Base-by-base conservation (phyloP, 2,113 vertebrate species). In the Osmerus mordax region DNA sequence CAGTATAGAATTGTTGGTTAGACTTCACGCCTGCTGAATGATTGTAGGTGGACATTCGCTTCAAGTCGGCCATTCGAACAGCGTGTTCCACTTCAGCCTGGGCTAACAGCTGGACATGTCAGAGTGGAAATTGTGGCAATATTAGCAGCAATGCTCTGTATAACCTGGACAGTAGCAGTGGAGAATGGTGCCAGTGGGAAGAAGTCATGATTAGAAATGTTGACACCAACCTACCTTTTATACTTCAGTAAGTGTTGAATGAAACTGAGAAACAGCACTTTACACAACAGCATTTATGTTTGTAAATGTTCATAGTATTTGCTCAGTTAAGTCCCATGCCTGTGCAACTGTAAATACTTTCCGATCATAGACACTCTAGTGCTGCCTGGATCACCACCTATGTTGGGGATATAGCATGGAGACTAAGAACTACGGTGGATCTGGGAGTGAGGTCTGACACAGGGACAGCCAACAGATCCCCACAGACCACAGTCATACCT, bases 381-480 rank as follows among this genome's bases (percentile, higher is more conserved):
- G 32, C 0, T 36, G 1, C 7, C 7, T 36, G 4, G 32, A 36
- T 36, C 32, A 36, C 7, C 32, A 28, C 25, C 2, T 25, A 25
- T 28, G 32, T 36, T 36, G 32, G 32, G 5, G 3, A 1, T 67
- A 0, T 1, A 21, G 0, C 0, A n/a, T 81, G 79, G 79, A 21
- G 13, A 19, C 56, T 81, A 23, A 29, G 25, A 14, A 68, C 79
- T 16, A 55, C 59, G 6, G 69, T 84, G 61, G 79, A 84, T 68
- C 72, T 81, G 23, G 82, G 82, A 18, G 67, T 23, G 18, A 65
- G 82, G 55, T 84, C 79, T 12, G 82, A 84, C 53, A 78, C 73
- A 15, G 7, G 23, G 2, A 55, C 19, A 15, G 74, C 70, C 29
- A 77, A 81, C 66, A 54, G 58, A 59, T 81, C 69, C 6, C 82